Base-by-base conservation (phyloP, 2,113 vertebrate species). In the Erinaceus europaeus region DNA sequence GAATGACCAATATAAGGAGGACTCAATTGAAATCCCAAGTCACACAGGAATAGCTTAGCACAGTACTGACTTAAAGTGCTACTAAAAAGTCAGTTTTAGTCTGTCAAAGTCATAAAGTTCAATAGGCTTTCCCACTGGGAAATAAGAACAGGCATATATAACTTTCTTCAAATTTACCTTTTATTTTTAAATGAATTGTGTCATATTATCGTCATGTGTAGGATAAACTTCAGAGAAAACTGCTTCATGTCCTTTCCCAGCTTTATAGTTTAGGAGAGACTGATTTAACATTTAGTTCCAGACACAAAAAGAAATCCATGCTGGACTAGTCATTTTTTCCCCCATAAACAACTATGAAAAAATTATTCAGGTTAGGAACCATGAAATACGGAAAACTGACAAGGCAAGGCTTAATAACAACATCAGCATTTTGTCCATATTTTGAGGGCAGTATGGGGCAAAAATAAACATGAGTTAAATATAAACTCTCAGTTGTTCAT, bases 71-170 rank as follows among this genome's bases (percentile, higher is more conserved):
- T 44, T 71, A 2, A 61, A 69, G 15, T 10, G 2, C 15, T 55
- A 75, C 40, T 79, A 61, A 93, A n/a, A 92, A 29, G 52, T 32
- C 48, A 78, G 78, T 69, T 78, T 87, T 69, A 81, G 32, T 34
- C 5, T 25, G 29, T 29, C 20, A 76, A 71, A 81, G 11, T 38
- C 67, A 75, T 29, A 36, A 78, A 65, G 44, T 48, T 74, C 14
- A 68, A 48, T 38, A 82, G 86, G 15, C 3, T 2, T 78, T 83
- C 73, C 25, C 13, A 27, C n/a, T 36, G 34, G 17, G 15, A 90
- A 91, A 61, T 27, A 42, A 71, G n/a, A 72, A 18, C 13, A 61
- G 12, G 11, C 0, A 36, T 9, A 65, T 6, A 62, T 4, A 44
- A n/a, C 79, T 67, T 72, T 27, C 40, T 65, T 6, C 52, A 21